Evolutionary conservation across 2,113 vertebrate genomes (phyloP).

Genomic region (Caranx ignobilis): DNA sequence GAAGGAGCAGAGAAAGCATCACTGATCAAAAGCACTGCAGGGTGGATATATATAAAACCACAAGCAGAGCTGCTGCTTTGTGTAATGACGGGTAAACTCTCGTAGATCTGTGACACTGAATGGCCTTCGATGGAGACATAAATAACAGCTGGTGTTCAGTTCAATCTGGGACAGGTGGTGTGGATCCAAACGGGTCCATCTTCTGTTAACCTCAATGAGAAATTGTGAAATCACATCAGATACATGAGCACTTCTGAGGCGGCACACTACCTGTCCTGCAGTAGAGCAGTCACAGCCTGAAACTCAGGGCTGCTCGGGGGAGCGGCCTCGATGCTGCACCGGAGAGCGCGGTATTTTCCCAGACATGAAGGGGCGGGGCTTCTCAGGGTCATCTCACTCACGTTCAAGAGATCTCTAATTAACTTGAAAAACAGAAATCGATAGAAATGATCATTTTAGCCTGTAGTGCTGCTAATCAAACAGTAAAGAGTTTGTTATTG

Average conservation of each 20-base stretch:
- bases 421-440: constrained; percentile 72
- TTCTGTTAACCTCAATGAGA: too few relatives aligned
- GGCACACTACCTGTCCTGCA: constrained; percentile 62
- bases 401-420: constrained; percentile 87
- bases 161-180: neutral
- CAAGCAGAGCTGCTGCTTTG: neutral
- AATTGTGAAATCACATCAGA: neutral
- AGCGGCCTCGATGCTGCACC: constrained; percentile 86
- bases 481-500: neutral
- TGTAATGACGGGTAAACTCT: neutral
- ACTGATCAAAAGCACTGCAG: neutral
- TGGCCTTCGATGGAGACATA: neutral
- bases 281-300: constrained; percentile 70
- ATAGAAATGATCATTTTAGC: neutral
- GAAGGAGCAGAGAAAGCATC: neutral
- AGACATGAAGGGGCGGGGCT: constrained; percentile 78
- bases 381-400: constrained; percentile 84
- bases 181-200: too few relatives aligned
- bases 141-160: neutral
- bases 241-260: neutral
- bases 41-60: neutral
- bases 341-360: constrained; percentile 89
- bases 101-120: neutral
- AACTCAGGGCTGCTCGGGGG: constrained; percentile 80
- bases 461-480: too few relatives aligned